Evolutionary conservation across 2,888 invertebrate species (phyloP).

Genomic region (Rhogogaster chlorosoma): DNA sequence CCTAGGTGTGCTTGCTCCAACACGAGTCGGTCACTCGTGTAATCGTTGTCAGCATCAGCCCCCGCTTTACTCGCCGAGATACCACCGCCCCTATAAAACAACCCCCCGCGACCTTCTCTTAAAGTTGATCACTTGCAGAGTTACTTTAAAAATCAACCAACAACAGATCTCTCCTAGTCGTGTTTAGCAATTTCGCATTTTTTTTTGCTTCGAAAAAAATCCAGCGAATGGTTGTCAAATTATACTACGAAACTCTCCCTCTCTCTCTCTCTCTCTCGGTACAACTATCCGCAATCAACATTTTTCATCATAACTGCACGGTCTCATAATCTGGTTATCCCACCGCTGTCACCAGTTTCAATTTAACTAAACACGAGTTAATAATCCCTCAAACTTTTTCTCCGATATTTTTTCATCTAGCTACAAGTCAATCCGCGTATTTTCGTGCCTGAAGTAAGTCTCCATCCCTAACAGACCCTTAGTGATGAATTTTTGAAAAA

Average conservation of each 20-base stretch:
- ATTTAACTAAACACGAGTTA: not conserved
- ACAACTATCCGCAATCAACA: not conserved
- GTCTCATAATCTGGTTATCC: not conserved
- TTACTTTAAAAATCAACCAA: slow-evolving; percentile 37
- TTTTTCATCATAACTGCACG: not conserved
- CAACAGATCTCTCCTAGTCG: not conserved
- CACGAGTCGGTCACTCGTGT: slow-evolving; percentile 41
- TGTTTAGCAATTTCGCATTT: not conserved
- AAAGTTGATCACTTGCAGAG: slow-evolving; percentile 45
- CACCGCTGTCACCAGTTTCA: not conserved
- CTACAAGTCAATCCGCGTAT: not conserved
- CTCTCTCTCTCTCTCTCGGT: not conserved
- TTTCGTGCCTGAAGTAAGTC: not conserved
- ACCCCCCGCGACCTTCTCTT: slow-evolving; percentile 43
- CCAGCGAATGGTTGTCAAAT: not conserved
- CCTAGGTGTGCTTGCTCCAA: not conserved
- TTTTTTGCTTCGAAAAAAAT: not conserved
- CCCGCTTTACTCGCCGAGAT: not conserved
- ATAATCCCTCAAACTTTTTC: not conserved
- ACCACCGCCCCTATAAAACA: not conserved
- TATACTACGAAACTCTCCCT: not conserved
- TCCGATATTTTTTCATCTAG: not conserved
- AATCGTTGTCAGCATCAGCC: slow-evolving; percentile 43
- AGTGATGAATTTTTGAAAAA: slow-evolving; percentile 6
- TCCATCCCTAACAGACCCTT: not conserved